Conservation (phyloP, 2,797 vertebrate species). For the Hydrolagus colliei region DNA sequence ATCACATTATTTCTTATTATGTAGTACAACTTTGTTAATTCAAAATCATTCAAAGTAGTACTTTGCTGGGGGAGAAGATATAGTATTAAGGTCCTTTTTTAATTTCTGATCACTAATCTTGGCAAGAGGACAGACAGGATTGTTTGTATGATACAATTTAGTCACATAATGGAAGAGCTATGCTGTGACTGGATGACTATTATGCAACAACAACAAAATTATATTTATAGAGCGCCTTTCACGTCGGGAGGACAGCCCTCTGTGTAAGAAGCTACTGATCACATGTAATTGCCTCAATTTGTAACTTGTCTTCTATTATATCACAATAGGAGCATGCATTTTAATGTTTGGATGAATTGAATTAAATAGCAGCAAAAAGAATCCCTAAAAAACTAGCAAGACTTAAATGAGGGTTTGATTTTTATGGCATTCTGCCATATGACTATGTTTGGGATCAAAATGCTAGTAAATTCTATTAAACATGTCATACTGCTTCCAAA, state of each 20-base stretch:
- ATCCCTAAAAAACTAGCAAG: background rate
- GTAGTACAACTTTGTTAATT: background rate
- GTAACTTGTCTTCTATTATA: background rate
- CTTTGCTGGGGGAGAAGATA: background rate
- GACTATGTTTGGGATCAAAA: background rate
- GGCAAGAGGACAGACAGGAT: background rate
- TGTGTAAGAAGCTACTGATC: background rate
- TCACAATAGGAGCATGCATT: background rate
- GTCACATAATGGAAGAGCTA: background rate
- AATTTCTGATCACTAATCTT: background rate
- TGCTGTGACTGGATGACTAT: too few species aligned
- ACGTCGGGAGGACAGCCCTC: background rate
- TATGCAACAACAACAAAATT: too few species aligned
- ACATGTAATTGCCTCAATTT: background rate
- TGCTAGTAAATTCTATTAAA: background rate
- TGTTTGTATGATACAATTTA: background rate
- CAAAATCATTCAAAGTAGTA: background rate
- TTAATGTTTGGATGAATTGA: background rate
- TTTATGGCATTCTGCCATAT: background rate
- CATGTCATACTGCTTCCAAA: background rate
- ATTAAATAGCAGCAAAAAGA: background rate
- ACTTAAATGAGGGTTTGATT: background rate
- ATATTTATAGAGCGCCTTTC: background rate
- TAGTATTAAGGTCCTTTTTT: background rate
- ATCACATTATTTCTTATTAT: background rate